These are phyloP conservation scores for Heliconius aoede DNA, from an alignment of 2,888 invertebrate species.

Conservation along the genomic window DNA sequence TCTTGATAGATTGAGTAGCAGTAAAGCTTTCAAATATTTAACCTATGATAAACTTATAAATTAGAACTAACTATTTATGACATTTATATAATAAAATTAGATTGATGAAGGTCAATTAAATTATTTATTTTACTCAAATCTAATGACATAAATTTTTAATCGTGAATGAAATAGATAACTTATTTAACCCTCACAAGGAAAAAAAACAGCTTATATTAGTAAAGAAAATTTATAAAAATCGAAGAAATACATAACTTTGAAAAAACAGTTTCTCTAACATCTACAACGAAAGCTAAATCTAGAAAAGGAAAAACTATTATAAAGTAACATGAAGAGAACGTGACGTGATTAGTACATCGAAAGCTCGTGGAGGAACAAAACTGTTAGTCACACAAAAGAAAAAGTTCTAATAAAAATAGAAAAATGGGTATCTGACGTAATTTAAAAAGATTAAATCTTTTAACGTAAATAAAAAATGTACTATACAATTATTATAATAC, in stretches of 20 bases:
- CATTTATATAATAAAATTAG: background rate
- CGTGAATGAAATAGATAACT: background rate
- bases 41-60: no score
- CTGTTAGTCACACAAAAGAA: conserved; percentile 42
- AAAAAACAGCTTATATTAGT: background rate
- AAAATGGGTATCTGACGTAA: conserved; percentile 27
- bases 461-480: background rate
- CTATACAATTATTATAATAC: background rate
- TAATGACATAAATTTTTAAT: background rate
- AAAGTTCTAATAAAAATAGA: conserved; percentile 33
- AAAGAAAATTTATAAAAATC: background rate
- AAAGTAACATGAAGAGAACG: conserved; percentile 23
- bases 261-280: conserved; percentile 10
- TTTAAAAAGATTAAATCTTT: background rate
- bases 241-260: conserved; percentile 5
- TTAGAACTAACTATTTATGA: background rate
- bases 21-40: no score
- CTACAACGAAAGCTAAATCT: conserved; percentile 27
- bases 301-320: conserved; percentile 6
- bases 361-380: conserved; percentile 42
- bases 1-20: no score
- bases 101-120: conserved; percentile 8
- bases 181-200: background rate
- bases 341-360: conserved; percentile 43
- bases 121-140: background rate